These are phyloP conservation scores for Heteropelma amictum DNA, from an alignment of 2,888 invertebrate species.

Conservation along the genomic window DNA sequence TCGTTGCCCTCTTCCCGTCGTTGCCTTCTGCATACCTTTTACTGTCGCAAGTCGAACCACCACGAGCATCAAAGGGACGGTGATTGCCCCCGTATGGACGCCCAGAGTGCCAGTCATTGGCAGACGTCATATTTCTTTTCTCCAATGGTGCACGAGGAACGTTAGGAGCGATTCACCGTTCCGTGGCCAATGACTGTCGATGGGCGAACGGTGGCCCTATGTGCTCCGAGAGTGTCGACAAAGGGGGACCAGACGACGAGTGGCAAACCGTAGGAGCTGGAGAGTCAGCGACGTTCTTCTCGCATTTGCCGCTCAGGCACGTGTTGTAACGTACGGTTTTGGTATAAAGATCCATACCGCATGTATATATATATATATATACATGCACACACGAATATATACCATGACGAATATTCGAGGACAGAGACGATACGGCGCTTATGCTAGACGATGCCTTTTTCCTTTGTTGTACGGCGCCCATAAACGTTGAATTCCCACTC, in stretches of 20 bases:
- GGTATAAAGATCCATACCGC: constrained; percentile 12
- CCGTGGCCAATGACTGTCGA: not conserved
- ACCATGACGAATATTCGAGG: constrained; percentile 1
- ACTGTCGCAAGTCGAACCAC: not conserved
- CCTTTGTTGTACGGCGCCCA: constrained; percentile 30
- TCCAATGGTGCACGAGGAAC: not conserved
- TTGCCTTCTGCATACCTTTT: constrained; percentile 33
- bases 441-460: constrained; percentile 26
- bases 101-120: not conserved
- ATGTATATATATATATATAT: not conserved
- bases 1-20: constrained; percentile 1
- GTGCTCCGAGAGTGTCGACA: not conserved
- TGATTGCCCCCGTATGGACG: constrained; percentile 11
- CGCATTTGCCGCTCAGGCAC: constrained; percentile 30
- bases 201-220: not conserved
- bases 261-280: constrained; percentile 10
- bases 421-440: constrained; percentile 41
- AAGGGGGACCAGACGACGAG: constrained; percentile 7
- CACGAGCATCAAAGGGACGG: not conserved
- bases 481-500: constrained; percentile 12
- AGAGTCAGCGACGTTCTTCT: constrained; percentile 24
- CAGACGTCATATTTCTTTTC: not conserved
- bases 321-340: constrained; percentile 26
- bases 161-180: not conserved
- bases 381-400: not conserved